Conservation (phyloP, 2,888 invertebrate species). For the Arrhopalites spinosus region DNA sequence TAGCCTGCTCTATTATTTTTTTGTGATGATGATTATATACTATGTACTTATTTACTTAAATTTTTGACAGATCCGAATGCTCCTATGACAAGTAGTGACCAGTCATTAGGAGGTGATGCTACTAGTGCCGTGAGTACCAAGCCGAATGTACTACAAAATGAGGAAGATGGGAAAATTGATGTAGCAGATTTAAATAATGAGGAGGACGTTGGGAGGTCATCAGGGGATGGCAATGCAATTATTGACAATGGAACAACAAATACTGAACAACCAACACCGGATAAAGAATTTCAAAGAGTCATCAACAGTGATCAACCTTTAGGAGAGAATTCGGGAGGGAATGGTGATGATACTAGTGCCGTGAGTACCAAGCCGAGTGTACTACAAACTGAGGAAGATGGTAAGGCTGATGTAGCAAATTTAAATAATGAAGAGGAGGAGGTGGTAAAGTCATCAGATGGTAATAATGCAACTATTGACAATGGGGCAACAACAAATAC, state of each 20-base stretch:
- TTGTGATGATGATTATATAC: too few relatives aligned
- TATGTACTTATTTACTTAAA: too few relatives aligned
- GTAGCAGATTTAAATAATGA: conserved; percentile 7
- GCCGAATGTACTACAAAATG: not conserved
- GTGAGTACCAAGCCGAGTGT: too few relatives aligned
- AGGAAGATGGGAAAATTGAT: conserved; percentile 16
- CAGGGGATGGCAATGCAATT: not conserved
- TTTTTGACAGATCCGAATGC: conserved; percentile 54
- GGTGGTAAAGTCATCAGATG: not conserved
- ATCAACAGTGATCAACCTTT: conserved; percentile 51
- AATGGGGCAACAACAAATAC: conserved; percentile 14
- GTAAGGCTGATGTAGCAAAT: conserved; percentile 1
- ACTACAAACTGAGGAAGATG: conserved; percentile 1
- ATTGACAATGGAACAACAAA: conserved; percentile 5
- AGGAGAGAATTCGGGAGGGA: too few relatives aligned
- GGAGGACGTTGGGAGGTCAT: not conserved
- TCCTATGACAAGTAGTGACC: conserved; percentile 45
- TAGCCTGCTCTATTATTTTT: too few relatives aligned
- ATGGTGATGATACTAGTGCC: too few relatives aligned
- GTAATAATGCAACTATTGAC: not conserved
- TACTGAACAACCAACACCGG: conserved; percentile 52
- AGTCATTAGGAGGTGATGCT: conserved; percentile 14
- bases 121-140: too few relatives aligned
- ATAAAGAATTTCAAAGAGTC: conserved; percentile 54
- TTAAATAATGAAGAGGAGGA: not conserved